Evolutionary conservation across 2,797 vertebrate species (phyloP).

Genomic region (Sebastes jordani): DNA sequence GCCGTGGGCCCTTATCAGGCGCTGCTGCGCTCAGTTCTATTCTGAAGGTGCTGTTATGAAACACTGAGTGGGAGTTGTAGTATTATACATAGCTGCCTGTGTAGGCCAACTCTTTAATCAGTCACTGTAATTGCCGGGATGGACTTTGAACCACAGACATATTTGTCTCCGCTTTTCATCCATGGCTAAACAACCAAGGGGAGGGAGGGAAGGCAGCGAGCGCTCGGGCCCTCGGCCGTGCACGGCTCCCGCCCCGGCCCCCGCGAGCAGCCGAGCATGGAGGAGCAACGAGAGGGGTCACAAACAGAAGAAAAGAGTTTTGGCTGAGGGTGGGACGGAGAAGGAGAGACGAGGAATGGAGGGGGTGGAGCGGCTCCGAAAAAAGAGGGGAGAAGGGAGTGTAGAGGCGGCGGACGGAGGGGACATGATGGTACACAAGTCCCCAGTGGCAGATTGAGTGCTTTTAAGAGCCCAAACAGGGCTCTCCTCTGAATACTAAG

Average conservation of each 20-base stretch:
- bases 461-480: constrained; percentile 68
- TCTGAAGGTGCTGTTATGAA: constrained; percentile 65
- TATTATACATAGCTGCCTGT: constrained; percentile 69
- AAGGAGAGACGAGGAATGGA: constrained; percentile 35
- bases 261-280: constrained; percentile 63
- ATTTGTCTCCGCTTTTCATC: constrained; percentile 75
- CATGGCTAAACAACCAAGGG: constrained; percentile 62
- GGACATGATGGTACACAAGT: constrained; percentile 67
- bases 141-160: constrained; percentile 79
- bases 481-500: constrained; percentile 72
- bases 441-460: constrained; percentile 67
- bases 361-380: constrained; percentile 50
- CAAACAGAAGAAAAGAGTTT: constrained; percentile 60
- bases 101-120: constrained; percentile 79
- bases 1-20: constrained; percentile 50
- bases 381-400: constrained; percentile 38
- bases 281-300: constrained; percentile 58
- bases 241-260: constrained; percentile 42
- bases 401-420: constrained; percentile 26
- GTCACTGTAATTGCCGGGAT: constrained; percentile 75
- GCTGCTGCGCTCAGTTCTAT: constrained; percentile 37
- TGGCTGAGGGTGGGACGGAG: constrained; percentile 43
- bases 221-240: constrained; percentile 13
- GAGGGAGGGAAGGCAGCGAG: constrained; percentile 42
- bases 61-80: constrained; percentile 67